Evolutionary conservation across 2,797 vertebrate genomes (phyloP), one percentile per base, ranked within the genome.

Genomic region (Gymnoscopelus microlampas): DNA sequence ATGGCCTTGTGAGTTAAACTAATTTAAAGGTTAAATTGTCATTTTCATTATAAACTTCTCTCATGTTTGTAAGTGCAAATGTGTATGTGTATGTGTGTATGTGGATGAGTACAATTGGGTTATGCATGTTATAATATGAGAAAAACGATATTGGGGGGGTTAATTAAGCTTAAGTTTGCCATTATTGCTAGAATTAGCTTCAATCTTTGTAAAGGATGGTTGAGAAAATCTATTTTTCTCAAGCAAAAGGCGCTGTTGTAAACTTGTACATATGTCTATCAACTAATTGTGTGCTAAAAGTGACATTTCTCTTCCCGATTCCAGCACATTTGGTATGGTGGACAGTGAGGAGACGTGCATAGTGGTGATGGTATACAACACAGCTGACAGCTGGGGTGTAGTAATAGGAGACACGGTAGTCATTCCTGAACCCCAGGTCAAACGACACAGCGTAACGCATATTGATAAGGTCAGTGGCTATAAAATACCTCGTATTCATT

Each of bases 331-430:
- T 65, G 96, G 96, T 56, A 84, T 95, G 85, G 88, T 95, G 67
- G 96, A 97, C 89, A 92, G 94, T 0, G 95, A 96, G 59, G 95
- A 95, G 73, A 92, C 91, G 0, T 98, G 95, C 74, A 93, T 89
- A 68, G 93, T 95, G 5, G 94, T 96, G 78, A 97, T 96, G 92
- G 95, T 98, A 1, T 98, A 98, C 84, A 98, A 98, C 79, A 96
- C 94, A 24, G 96, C 95, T 0, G 91, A 96, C 88, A 96, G 94
- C 85, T 98, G 96, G 96, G 96, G 96, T 0, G 96, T 96, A 54
- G 93, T 97, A 26, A 97, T 98, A 23, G 96, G 96, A 53, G 96
- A 98, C 88, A 92, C 95, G 0, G 96, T 98, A 23, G 96, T 95
- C 74, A 93, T 97, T 78, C 96, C 96, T 7, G 96, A 97, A 77